Evolutionary conservation across 2,888 invertebrate genomes (phyloP), one percentile per base, ranked within the genome.

Genomic region (Drosophila nigricruria): DNA sequence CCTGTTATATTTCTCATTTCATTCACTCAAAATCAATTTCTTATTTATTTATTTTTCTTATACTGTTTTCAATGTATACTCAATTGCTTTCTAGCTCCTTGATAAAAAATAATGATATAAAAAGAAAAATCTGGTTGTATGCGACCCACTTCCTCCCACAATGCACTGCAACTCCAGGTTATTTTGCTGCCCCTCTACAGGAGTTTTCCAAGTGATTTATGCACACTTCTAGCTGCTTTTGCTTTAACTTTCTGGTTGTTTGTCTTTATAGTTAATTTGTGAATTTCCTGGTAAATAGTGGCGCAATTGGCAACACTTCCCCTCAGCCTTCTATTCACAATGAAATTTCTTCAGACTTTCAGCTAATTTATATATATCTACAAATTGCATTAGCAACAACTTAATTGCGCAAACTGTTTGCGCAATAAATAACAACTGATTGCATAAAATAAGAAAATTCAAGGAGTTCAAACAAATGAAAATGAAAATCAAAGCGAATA

Each of bases 121-220:
- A 42, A 20, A 4, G 16, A 5, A 20, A 43, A 43, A 43, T 20
- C 42, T 14, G 6, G 23, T 23, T 43, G 23, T 3, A 43, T 23
- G 0, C 42, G 1, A 2, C 42, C 0, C 42, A 14, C 6, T 14
- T 5, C 23, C 23, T 1, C 18, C 9, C 16, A 5, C 5, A 9
- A 14, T 30, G 4, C 5, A 2, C 1, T 0, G 18, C 8, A 4
- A 23, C 3, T 25, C 4, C 27, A 18, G 6, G 6, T 32, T 49
- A 27, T 42, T 27, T 30, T 43, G 23, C 34, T 50, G 27, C 1
- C 14, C 30, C n/a, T 30, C 30, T 5, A 0, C 30, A 9, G 4
- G 8, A 25, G 43, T 4, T 42, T 36, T n/a, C 34, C 25, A 20
- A 45, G 23, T 45, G 67, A 53, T 53, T 66, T 67, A 52, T 45